phyloP scores from a whole-genome alignment of 2,888 invertebrate genomes.

The Bimastos eiseni region DNA sequence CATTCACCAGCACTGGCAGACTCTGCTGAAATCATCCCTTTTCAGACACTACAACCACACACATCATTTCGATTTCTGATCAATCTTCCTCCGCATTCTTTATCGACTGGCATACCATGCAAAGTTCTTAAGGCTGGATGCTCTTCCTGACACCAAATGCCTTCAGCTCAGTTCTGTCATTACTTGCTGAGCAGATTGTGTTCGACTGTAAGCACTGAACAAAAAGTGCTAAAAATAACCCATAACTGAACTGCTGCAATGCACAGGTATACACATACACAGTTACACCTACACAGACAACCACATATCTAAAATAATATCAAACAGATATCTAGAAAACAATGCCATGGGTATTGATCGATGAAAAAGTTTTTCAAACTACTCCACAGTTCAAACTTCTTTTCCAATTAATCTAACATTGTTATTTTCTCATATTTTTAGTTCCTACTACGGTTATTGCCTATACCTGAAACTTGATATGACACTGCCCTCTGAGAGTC shows the following conservation, averaged over 20 bases:
- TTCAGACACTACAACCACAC: not conserved
- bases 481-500: too few relatives aligned
- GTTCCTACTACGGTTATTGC: too few relatives aligned
- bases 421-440: too few relatives aligned
- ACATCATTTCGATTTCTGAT: not conserved
- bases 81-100: not conserved
- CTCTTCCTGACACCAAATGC: slow-evolving; percentile 13
- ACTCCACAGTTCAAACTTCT: not conserved
- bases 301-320: not conserved
- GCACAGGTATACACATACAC: not conserved
- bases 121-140: not conserved
- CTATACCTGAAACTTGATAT: too few relatives aligned
- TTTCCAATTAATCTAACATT: not conserved
- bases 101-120: not conserved
- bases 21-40: not conserved
- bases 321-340: not conserved
- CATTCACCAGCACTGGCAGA: not conserved
- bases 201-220: not conserved
- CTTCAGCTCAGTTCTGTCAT: not conserved
- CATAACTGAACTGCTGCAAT: not conserved
- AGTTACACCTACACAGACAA: not conserved
- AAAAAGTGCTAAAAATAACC: not conserved
- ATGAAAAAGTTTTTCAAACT: not conserved
- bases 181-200: not conserved
- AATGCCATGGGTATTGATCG: not conserved